Conservation (phyloP, 2,888 invertebrate species). For the Conistra vaccinii region DNA sequence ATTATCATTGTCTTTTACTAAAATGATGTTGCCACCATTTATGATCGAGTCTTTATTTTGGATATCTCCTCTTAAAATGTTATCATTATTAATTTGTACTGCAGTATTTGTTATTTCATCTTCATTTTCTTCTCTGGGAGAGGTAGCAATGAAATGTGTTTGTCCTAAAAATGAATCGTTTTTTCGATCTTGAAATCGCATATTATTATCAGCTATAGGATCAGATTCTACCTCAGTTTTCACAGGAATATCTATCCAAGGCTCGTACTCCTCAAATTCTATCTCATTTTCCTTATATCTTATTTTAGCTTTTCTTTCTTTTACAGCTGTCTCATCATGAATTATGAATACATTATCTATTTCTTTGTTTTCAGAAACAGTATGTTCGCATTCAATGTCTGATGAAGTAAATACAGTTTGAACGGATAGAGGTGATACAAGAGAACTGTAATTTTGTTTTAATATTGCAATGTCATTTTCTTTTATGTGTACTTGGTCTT, state of each 20-base stretch:
- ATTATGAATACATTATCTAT: not conserved
- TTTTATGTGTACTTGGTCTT: not conserved
- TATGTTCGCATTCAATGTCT: not conserved
- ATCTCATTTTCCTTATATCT: not conserved
- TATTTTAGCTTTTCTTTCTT: not conserved
- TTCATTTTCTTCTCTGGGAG: not conserved
- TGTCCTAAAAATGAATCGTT: not conserved
- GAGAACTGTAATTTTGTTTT: not conserved
- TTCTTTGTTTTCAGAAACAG: not conserved
- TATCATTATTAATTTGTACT: not conserved
- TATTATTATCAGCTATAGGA: not conserved
- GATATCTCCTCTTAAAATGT: not conserved
- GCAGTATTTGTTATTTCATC: not conserved
- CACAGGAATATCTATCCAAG: slow-evolving; percentile 5
- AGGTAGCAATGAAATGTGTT: not conserved
- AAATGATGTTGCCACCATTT: not conserved
- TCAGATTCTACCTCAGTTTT: slow-evolving; percentile 17
- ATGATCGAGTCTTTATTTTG: too few species aligned
- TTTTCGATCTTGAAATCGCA: not conserved
- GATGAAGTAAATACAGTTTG: not conserved
- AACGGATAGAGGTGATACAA: not conserved
- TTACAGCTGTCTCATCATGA: not conserved
- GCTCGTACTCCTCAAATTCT: slow-evolving; percentile 11
- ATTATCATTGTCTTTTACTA: not conserved
- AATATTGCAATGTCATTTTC: not conserved